Conservation (phyloP, 2,888 invertebrate genomes). For the Aquatica leii region DNA sequence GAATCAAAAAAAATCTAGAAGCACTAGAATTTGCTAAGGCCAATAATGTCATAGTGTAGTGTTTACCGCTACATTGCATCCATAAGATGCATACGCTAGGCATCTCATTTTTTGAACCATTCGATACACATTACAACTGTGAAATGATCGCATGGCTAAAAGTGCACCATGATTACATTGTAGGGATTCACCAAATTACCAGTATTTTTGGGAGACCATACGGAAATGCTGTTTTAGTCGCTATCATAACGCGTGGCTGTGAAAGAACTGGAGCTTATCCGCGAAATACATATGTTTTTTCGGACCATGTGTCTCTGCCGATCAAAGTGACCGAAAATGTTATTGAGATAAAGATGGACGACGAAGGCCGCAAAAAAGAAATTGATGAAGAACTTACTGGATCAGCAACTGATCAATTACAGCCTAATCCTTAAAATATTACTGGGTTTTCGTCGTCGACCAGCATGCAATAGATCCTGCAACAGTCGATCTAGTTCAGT, state of each 20-base stretch:
- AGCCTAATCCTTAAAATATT: background rate
- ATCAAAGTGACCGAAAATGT: slow-evolving; percentile 20
- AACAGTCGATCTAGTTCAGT: background rate
- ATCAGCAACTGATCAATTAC: background rate
- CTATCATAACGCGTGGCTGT: slow-evolving; percentile 18
- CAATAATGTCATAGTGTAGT: slow-evolving; percentile 50
- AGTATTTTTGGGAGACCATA: slow-evolving; percentile 19
- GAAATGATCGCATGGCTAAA: slow-evolving; percentile 17
- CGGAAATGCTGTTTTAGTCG: slow-evolving; percentile 14
- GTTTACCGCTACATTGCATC: slow-evolving; percentile 52
- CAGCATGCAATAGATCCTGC: background rate
- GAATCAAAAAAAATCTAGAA: slow-evolving; percentile 27
- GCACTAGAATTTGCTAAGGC: slow-evolving; percentile 35
- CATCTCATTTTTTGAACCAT: slow-evolving; percentile 37
- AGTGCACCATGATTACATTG: slow-evolving; percentile 11
- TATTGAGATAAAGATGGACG: background rate
- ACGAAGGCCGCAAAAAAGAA: background rate
- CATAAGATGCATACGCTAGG: slow-evolving; percentile 52
- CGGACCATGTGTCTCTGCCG: slow-evolving; percentile 28
- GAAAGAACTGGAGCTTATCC: slow-evolving; percentile 19
- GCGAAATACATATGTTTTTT: slow-evolving; percentile 19
- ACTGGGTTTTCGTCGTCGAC: background rate
- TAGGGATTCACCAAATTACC: slow-evolving; percentile 8
- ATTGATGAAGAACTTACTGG: background rate
- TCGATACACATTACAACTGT: slow-evolving; percentile 20